Evolutionary conservation across 2,888 invertebrate genomes (phyloP), one percentile per base, ranked within the genome.

Genomic region (Lepetodrilus schrolli): DNA sequence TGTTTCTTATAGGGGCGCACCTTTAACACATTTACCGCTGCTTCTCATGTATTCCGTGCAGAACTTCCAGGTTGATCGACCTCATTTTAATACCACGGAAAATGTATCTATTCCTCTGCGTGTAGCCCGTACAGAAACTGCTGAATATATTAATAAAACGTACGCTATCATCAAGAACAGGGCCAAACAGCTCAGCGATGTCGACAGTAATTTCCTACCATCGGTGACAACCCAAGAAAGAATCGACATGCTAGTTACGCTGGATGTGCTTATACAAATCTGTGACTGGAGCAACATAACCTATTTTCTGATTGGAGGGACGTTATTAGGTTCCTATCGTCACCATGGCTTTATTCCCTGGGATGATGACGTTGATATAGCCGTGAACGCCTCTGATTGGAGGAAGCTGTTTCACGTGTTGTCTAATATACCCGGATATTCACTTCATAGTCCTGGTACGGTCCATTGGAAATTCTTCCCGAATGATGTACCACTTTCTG

Each of bases 261-360:
- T 72, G 0, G 50, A 72, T 37, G 38, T 43, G 8, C 71, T 74
- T 30, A 26, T 47, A 7, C 51, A 65, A n/a, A 70, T 70, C 5
- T 65, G 51, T 20, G 71, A 74, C 10, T 38, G 47, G 8, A 38
- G 65, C 10, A 74, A 74, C 36, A 17, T 74, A 2, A 50, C 58
- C 37, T 78, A 71, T 48, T 77, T 81, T 49, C 43, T 81, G 73
- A 77, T 77, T 47, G 77, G 78, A 0, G 80, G 81, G 20, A 77
- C 80, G 20, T 68, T 82, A 20, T 72, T 82, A 8, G 82, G 82
- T 26, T 75, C 79, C 4, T 80, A 78, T 66, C 72, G 82, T 0
- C 84, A 84, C 66, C 83, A 83, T 70, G 84, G 82, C n/a, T 74
- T 81, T 47, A 79, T 84, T 34, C 84, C 84, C 8, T 85, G 85